Base-by-base conservation (phyloP, 2,797 vertebrate species). In the Natrix natrix region DNA sequence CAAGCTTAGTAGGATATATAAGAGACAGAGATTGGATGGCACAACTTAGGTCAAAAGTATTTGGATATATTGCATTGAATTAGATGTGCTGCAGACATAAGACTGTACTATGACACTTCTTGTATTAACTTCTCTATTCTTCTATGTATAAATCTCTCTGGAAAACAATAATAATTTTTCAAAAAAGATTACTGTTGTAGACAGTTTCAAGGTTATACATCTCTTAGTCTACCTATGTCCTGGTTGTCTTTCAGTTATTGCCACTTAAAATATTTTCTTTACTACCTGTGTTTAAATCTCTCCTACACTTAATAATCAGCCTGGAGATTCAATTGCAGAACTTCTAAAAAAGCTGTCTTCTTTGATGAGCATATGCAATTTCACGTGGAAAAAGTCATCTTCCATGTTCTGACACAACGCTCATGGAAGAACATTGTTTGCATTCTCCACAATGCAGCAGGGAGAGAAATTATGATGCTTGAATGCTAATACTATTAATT, bases 401-500 rank as follows among this genome's bases (percentile, higher is more conserved):
- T 86, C 0, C 2, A 14, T 17, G 28, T 91, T 69, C 0, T 1
- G 54, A 5, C 59, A 32, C 87, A 94, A 94, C 7, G 91, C 91
- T 92, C 59, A 69, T 93, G 7, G 48, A 24, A 94, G 13, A 93
- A 89, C 0, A n/a, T 2, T 24, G 20, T 90, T 95, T 92, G 94
- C 48, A 55, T 92, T 91, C 26, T 55, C 14, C 13, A 2, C 0
- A 0, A 20, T 37, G 60, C 92, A 12, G 69, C 88, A 92, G 90
- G 92, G 74, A 87, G 28, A 60, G 11, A 61, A 91, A 92, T 69
- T 88, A 56, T 37, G 90, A 87, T 92, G 74, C 16, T 24, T 63
- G 93, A 55, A n/a, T 8, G 89, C 88, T 26, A 93, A 28, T 87
- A 66, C 37, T 96, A 93, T 95, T 96, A 95, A 28, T 91, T 93